These are phyloP conservation scores for Drosophila melanica DNA, from an alignment of 1,140 invertebrate genomes.

Conservation along the genomic window DNA sequence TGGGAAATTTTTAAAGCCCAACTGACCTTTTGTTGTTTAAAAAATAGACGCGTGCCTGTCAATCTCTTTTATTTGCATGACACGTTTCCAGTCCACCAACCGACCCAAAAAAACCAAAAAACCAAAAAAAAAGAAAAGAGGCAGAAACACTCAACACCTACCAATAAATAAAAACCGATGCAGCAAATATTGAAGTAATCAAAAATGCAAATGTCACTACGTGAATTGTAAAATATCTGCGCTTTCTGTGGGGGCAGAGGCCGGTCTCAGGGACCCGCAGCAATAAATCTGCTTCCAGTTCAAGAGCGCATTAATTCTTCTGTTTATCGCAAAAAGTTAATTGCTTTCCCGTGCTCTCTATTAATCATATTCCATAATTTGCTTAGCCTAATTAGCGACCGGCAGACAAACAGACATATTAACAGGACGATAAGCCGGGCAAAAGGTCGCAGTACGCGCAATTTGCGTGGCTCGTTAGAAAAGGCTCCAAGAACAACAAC, in stretches of 20 bases:
- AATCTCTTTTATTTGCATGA: slow-evolving; percentile 64
- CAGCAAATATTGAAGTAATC: slow-evolving; percentile 71
- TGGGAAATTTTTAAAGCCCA: slow-evolving; percentile 49
- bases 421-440: slow-evolving; percentile 18
- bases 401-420: slow-evolving; percentile 7
- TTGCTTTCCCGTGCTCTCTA: slow-evolving; percentile 70
- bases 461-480: slow-evolving; percentile 26
- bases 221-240: slow-evolving; percentile 62
- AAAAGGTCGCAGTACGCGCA: slow-evolving; percentile 7
- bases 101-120: background rate
- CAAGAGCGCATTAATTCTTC: slow-evolving; percentile 45
- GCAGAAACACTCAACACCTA: slow-evolving; percentile 25
- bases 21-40: slow-evolving; percentile 55
- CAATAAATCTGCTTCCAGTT: slow-evolving; percentile 60
- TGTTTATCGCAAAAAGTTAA: slow-evolving; percentile 71
- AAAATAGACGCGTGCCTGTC: slow-evolving; percentile 15
- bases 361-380: slow-evolving; percentile 78
- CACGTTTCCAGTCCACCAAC: slow-evolving; percentile 48
- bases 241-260: too few species aligned
- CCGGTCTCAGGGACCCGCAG: background rate
- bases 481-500: slow-evolving; percentile 2
- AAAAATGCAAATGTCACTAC: slow-evolving; percentile 77
- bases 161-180: slow-evolving; percentile 58
- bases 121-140: background rate
- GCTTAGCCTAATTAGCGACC: slow-evolving; percentile 72